Conservation (phyloP, 2,797 vertebrate species). For the Mallotus villosus region DNA sequence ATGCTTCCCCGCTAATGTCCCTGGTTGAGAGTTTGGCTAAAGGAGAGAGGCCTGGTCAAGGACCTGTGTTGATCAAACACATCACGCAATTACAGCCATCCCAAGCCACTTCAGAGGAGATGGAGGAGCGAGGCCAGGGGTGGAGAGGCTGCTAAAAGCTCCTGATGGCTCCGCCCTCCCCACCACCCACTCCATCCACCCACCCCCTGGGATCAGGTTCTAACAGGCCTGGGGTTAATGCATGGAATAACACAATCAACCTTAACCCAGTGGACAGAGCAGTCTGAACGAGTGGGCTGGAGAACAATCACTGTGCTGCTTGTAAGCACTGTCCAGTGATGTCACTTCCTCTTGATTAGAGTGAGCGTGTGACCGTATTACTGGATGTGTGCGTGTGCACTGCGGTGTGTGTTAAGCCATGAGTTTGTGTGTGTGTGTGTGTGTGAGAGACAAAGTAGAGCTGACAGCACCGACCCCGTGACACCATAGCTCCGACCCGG, state of each 20-base stretch:
- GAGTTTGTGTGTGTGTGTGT: neutral
- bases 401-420: neutral
- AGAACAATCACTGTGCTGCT: too few species aligned
- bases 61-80: slow-evolving; percentile 26
- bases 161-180: slow-evolving; percentile 32
- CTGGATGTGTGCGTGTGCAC: slow-evolving; percentile 13
- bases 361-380: too few species aligned
- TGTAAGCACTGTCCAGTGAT: too few species aligned
- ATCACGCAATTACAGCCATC: slow-evolving; percentile 55
- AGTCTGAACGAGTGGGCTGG: too few species aligned
- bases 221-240: too few species aligned
- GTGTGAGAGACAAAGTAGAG: slow-evolving; percentile 28
- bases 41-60: too few species aligned
- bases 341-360: too few species aligned
- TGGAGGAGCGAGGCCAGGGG: slow-evolving; percentile 45
- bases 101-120: slow-evolving; percentile 50
- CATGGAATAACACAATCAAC: too few species aligned
- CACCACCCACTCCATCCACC: neutral
- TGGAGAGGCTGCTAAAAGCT: slow-evolving; percentile 64
- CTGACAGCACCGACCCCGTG: slow-evolving; percentile 50
- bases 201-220: too few species aligned
- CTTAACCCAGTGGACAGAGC: too few species aligned
- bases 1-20: too few species aligned
- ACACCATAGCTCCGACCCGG: slow-evolving; percentile 38
- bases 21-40: too few species aligned